phyloP scores from a whole-genome alignment of 2,888 invertebrate genomes.

The Leucozona laternaria region DNA sequence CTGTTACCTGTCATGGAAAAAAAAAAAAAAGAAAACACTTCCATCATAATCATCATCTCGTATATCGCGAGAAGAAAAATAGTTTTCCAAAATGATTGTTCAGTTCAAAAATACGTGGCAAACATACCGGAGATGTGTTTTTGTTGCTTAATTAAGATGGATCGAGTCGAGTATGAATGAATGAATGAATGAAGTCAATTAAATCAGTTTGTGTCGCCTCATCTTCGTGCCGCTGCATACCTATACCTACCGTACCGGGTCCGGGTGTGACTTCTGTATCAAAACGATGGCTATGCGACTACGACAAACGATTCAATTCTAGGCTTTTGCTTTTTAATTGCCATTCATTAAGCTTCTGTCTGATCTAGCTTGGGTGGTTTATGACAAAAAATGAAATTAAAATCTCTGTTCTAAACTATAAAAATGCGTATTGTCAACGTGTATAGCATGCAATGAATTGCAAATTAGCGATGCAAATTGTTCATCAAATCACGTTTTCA shows the following conservation, averaged over 20 bases:
- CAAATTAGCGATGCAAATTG: not conserved
- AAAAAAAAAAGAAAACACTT: not conserved
- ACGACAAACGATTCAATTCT: constrained; percentile 3
- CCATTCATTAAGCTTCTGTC: constrained; percentile 42
- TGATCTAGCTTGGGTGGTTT: constrained; percentile 41
- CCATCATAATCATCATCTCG: constrained; percentile 2
- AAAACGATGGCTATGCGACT: not conserved
- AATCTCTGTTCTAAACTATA: not conserved
- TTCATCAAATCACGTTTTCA: not conserved
- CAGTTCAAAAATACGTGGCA: constrained; percentile 29
- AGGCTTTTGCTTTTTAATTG: constrained; percentile 41
- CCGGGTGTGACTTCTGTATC: constrained; percentile 40
- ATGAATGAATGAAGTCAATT: constrained; percentile 62
- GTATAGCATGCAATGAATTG: constrained; percentile 8
- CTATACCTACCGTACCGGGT: constrained; percentile 20
- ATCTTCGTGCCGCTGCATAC: not conserved
- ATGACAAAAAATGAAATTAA: constrained; percentile 17
- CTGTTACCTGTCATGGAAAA: not conserved
- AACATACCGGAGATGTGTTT: constrained; percentile 31
- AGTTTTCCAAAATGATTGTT: constrained; percentile 19
- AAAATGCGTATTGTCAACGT: not conserved
- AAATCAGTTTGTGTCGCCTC: constrained; percentile 33
- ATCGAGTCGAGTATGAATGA: constrained; percentile 47
- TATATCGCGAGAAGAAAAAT: not conserved
- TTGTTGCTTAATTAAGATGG: constrained; percentile 30